These are phyloP conservation scores for Thalassophryne amazonica DNA, from an alignment of 2,797 vertebrate genomes.

Conservation along the genomic window DNA sequence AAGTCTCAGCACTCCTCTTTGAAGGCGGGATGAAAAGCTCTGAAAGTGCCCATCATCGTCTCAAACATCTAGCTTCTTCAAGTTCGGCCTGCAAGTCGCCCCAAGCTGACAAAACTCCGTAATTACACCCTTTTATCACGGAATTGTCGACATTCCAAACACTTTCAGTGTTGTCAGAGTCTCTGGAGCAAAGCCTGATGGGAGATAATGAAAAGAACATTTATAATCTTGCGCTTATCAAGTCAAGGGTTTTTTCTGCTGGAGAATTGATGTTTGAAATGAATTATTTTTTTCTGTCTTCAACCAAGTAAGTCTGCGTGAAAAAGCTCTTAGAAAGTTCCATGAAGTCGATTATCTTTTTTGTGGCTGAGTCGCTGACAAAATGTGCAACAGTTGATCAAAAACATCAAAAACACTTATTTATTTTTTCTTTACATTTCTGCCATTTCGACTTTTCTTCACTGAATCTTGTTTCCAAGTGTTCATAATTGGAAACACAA, in stretches of 20 bases:
- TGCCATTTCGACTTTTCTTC: too few species aligned
- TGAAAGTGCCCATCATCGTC: constrained; percentile 43
- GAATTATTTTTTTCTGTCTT: constrained; percentile 4
- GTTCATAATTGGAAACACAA: too few species aligned
- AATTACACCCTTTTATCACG: constrained; percentile 12
- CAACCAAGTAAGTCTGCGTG: constrained; percentile 4
- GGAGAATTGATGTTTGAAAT: constrained; percentile 9
- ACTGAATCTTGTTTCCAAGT: too few species aligned
- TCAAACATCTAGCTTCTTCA: constrained; percentile 39
- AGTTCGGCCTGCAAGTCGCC: neutral
- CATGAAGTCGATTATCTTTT: neutral
- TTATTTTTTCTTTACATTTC: too few species aligned
- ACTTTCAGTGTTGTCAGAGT: constrained; percentile 16
- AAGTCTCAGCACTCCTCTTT: constrained; percentile 32
- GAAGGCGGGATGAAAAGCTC: constrained; percentile 40
- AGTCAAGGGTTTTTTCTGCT: neutral
- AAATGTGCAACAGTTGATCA: too few species aligned
- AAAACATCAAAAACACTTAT: too few species aligned
- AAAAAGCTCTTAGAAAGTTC: constrained; percentile 6
- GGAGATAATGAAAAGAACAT: constrained; percentile 12
- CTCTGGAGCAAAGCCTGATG: constrained; percentile 3
- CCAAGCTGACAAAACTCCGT: neutral
- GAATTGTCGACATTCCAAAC: constrained; percentile 16
- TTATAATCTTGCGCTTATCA: constrained; percentile 18
- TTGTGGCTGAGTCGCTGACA: neutral